Evolutionary conservation across 2,888 invertebrate species (phyloP).

Genomic region (Byasa hedistus): DNA sequence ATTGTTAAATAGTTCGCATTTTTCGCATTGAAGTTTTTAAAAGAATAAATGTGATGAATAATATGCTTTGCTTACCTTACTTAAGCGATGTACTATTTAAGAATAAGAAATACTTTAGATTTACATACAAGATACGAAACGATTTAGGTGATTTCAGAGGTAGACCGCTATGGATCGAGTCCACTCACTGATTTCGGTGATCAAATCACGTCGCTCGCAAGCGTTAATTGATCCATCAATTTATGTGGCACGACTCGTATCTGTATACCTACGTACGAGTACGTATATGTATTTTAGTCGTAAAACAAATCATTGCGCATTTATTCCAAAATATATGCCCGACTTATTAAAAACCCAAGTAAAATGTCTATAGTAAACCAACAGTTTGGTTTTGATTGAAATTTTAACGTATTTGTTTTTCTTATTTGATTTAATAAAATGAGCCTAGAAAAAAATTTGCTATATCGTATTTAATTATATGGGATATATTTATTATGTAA

Average conservation of each 20-base stretch:
- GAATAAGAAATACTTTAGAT: neutral
- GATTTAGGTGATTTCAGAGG: constrained; percentile 25
- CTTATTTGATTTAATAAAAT: neutral
- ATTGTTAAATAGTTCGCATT: too few relatives aligned
- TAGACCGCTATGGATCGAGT: constrained; percentile 38
- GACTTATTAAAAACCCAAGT: too few relatives aligned
- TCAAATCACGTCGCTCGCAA: constrained; percentile 39
- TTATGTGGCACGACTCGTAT: constrained; percentile 57
- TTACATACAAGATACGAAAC: neutral
- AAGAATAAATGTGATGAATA: neutral
- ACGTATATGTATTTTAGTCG: constrained; percentile 34
- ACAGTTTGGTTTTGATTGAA: too few relatives aligned
- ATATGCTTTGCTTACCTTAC: neutral
- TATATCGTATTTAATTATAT: too few relatives aligned
- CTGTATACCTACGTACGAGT: neutral
- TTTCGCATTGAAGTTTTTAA: neutral
- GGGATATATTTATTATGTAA: too few relatives aligned
- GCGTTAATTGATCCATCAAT: constrained; percentile 58
- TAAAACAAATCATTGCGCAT: constrained; percentile 21
- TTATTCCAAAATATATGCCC: neutral
- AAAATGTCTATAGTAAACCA: too few relatives aligned
- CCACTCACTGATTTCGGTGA: constrained; percentile 45
- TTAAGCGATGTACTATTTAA: neutral
- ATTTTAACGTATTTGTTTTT: neutral
- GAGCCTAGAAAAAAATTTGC: neutral